Evolutionary conservation across 2,797 vertebrate species (phyloP).

Genomic region (Centroberyx gerrardi): DNA sequence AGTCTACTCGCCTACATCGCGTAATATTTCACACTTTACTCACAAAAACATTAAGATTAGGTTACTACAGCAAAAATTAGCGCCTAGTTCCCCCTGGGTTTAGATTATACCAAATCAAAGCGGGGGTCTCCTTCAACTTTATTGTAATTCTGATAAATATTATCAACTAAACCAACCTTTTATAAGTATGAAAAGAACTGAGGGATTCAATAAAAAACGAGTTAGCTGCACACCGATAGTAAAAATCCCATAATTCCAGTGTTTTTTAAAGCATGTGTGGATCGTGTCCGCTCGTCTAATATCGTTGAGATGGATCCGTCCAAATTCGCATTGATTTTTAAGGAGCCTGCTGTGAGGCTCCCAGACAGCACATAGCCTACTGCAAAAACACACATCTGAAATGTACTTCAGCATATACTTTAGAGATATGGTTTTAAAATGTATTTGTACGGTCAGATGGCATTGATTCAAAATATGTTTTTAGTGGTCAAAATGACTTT

Average conservation of each 20-base stretch:
- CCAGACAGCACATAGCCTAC: constrained; percentile 39
- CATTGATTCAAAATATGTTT: too few relatives aligned
- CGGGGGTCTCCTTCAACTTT: not conserved
- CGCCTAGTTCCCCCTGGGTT: constrained; percentile 49
- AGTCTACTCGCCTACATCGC: not conserved
- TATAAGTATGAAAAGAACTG: not conserved
- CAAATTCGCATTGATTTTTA: constrained; percentile 74
- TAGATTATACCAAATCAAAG: constrained; percentile 59
- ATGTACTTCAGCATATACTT: too few relatives aligned
- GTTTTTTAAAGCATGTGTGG: not conserved
- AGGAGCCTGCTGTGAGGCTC: constrained; percentile 62
- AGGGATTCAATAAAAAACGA: not conserved
- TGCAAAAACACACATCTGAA: constrained; percentile 42
- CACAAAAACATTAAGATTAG: not conserved
- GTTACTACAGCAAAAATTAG: constrained; percentile 53
- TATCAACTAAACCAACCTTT: fast-evolving
- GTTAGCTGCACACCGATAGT: too few relatives aligned
- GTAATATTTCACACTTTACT: not conserved
- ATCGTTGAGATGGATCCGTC: constrained; percentile 61
- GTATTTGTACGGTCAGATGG: not conserved
- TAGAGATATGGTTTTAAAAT: constrained; percentile 31
- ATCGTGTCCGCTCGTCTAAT: fast-evolving
- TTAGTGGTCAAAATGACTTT: too few relatives aligned
- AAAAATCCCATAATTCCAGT: not conserved
- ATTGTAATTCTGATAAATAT: not conserved